Percentiles rank a stretch among this genome's conserved stretches.
Evolutionary conservation across 2,888 invertebrate genomes (phyloP).

Genomic region (Lithosia quadra): DNA sequence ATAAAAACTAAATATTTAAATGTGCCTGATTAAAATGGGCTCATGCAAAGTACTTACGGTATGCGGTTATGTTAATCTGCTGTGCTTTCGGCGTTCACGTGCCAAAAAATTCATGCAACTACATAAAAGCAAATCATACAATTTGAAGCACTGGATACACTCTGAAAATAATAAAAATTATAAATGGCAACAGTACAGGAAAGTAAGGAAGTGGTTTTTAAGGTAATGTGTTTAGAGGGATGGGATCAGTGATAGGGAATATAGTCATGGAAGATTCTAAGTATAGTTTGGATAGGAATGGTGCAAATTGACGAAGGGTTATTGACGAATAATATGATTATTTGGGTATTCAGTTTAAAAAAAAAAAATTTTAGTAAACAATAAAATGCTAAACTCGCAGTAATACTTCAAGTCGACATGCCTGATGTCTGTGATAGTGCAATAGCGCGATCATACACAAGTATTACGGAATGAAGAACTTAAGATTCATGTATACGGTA

Average conservation of each 20-base stretch:
- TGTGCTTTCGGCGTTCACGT: conserved; percentile 63
- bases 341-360: neutral
- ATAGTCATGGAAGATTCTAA: neutral
- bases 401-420: neutral
- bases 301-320: neutral
- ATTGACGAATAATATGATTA: neutral
- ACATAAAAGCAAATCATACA: conserved; percentile 78
- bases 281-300: neutral
- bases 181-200: conserved; percentile 20
- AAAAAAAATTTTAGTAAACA: neutral
- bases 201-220: neutral
- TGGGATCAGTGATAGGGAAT: neutral
- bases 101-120: conserved; percentile 79
- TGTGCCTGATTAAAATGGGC: conserved; percentile 12
- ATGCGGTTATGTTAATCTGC: conserved; percentile 59
- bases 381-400: neutral
- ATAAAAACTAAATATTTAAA: neutral
- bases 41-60: conserved; percentile 69
- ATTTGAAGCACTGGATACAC: conserved; percentile 68
- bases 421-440: neutral
- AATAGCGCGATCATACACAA: neutral
- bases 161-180: conserved; percentile 73
- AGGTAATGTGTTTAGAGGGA: neutral
- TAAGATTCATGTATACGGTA: no score
- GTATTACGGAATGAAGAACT: no score